Evolutionary conservation across 2,797 vertebrate species (phyloP).

Genomic region (Catamblyrhynchus diadema): DNA sequence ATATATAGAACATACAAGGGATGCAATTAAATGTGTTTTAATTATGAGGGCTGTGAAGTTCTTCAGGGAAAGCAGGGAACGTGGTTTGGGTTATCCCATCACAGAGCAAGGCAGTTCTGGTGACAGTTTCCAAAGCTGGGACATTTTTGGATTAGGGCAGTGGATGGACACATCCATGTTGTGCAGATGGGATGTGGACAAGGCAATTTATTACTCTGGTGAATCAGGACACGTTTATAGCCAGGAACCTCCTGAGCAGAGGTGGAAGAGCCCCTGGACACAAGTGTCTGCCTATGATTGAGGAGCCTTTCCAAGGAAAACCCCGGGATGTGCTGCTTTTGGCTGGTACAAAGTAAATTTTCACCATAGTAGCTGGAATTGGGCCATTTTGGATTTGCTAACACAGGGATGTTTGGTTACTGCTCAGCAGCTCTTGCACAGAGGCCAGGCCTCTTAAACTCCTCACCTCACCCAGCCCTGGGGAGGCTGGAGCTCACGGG

Average conservation of each 20-base stretch:
- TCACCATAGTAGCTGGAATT: neutral
- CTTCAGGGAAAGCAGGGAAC: neutral
- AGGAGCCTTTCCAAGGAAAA: neutral
- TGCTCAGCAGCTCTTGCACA: neutral
- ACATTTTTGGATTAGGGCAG: neutral
- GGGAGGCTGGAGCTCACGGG: neutral
- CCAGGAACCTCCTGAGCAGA: neutral
- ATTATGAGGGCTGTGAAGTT: neutral
- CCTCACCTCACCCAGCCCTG: neutral
- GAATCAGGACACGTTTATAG: fast-evolving
- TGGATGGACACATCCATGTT: neutral
- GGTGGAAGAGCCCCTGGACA: neutral
- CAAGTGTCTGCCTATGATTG: neutral
- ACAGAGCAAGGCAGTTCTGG: neutral
- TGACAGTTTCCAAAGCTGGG: neutral
- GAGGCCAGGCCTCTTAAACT: neutral
- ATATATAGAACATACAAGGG: neutral
- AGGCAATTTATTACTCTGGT: neutral
- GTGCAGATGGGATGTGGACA: neutral
- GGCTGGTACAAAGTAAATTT: neutral
- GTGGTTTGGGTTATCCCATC: neutral
- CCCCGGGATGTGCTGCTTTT: neutral
- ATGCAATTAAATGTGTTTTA: neutral
- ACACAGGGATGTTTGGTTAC: neutral
- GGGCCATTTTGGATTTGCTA: neutral